Percentiles rank a stretch among this genome's conserved stretches.
Evolutionary conservation across 2,113 vertebrate species (phyloP).

Genomic region (Mungos mungo): DNA sequence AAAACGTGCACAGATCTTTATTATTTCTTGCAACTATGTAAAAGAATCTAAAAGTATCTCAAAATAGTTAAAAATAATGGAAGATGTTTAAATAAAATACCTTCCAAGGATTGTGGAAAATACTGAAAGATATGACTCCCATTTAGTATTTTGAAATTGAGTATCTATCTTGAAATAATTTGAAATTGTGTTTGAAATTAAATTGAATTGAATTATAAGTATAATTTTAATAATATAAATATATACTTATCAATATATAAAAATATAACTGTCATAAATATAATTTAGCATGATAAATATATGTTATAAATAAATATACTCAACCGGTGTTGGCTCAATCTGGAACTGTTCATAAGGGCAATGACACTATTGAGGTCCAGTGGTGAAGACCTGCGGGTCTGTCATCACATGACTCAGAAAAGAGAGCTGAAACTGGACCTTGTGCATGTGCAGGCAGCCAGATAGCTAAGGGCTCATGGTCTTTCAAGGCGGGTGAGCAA

Average conservation of each 20-base stretch:
- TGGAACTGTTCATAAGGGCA: neutral
- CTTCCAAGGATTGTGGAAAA: neutral
- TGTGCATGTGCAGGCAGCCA: rapidly evolving
- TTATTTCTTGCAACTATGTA: neutral
- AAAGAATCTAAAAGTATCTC: neutral
- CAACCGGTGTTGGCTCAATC: neutral
- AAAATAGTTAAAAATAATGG: neutral
- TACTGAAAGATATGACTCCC: neutral
- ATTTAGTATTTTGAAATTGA: neutral
- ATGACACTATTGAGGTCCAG: neutral
- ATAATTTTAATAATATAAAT: neutral
- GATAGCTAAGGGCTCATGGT: too few relatives aligned
- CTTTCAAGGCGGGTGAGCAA: rapidly evolving
- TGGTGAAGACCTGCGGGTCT: neutral
- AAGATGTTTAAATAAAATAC: neutral
- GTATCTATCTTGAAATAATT: too few relatives aligned
- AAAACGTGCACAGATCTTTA: neutral
- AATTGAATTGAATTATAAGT: neutral
- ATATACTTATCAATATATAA: neutral
- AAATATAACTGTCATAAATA: neutral
- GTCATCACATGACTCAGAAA: neutral
- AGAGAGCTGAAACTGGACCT: neutral
- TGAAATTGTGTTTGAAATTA: too few relatives aligned
- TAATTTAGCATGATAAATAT: neutral
- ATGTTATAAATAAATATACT: neutral